Evolutionary conservation across 2,113 vertebrate species (phyloP), one percentile per base, ranked within the genome.

Genomic region (Sclerurus mexicanus): DNA sequence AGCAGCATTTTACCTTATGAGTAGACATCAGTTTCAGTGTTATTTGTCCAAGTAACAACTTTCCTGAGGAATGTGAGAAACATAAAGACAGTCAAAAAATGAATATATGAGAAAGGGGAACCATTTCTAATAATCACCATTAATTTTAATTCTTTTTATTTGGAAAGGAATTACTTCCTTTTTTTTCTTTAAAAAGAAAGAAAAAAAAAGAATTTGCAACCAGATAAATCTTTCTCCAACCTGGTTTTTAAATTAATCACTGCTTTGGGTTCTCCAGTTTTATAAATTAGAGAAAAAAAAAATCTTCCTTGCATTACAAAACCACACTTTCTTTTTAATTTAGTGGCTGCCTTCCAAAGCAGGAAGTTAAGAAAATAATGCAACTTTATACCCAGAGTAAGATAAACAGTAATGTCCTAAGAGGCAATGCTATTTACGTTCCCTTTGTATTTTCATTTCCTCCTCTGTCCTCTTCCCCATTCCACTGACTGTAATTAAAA

Each of bases 291-390:
- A 91, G 58, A 67, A 95, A 89, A 67, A 95, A 89, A 96, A 69
- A 84, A 42, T 84, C 30, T 64, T 73, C 83, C 56, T 86, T 92
- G 68, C 56, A 40, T 55, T 96, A 80, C 77, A 72, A 96, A 86
- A n/a, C 40, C 84, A 55, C 76, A 85, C 72, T 91, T 84, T 81
- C 31, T 88, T 90, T 90, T 94, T 69, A 91, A 94, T 85, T 87
- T 95, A 91, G 60, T 96, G 91, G 76, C 74, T 95, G 64, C 92
- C 95, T 96, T 98, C 94, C 96, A 97, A 97, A 95, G 73, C 87
- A 97, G 87, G 90, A 97, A 97, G 96, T 95, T 94, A 96, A 95
- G 77, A 96, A 96, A 95, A 95, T 72, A 96, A 82, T 94, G 72
- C 82, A 93, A 81, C 93, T 96, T 96, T 97, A 97, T 92, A 95